Evolutionary conservation across 2,797 vertebrate genomes (phyloP).

Genomic region (Platyrinchus mystaceus): DNA sequence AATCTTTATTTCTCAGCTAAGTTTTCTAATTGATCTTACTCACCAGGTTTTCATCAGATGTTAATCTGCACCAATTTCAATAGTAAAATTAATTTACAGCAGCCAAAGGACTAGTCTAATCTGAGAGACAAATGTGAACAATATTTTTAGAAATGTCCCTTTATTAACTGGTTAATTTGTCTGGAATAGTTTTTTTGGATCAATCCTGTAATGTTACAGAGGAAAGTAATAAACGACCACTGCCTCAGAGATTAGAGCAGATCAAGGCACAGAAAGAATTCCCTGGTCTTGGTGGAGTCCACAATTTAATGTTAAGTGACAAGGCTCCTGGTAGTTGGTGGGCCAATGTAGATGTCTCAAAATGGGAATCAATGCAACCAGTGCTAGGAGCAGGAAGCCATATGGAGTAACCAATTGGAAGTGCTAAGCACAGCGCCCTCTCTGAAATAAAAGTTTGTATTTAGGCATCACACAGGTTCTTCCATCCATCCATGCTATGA

Average conservation of each 20-base stretch:
- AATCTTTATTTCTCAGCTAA: neutral
- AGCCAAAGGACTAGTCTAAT: neutral
- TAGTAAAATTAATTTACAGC: neutral
- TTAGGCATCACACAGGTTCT: neutral
- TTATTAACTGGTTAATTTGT: neutral
- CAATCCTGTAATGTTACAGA: neutral
- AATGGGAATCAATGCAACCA: neutral
- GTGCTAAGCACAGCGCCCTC: neutral
- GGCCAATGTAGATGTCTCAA: neutral
- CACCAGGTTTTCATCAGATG: neutral
- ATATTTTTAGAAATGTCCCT: neutral
- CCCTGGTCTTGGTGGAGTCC: neutral
- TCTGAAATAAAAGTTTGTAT: neutral
- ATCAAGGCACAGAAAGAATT: neutral
- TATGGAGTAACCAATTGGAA: neutral
- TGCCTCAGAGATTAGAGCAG: neutral
- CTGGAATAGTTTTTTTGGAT: neutral
- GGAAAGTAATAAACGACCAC: neutral
- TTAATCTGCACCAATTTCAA: neutral
- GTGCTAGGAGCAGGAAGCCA: neutral
- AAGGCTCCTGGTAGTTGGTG: neutral
- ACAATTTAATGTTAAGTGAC: neutral
- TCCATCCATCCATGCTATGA: neutral
- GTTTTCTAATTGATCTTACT: neutral
- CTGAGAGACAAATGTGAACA: neutral